These are phyloP conservation scores for Epinotia ramella DNA, from an alignment of 2,888 invertebrate species.

Conservation along the genomic window DNA sequence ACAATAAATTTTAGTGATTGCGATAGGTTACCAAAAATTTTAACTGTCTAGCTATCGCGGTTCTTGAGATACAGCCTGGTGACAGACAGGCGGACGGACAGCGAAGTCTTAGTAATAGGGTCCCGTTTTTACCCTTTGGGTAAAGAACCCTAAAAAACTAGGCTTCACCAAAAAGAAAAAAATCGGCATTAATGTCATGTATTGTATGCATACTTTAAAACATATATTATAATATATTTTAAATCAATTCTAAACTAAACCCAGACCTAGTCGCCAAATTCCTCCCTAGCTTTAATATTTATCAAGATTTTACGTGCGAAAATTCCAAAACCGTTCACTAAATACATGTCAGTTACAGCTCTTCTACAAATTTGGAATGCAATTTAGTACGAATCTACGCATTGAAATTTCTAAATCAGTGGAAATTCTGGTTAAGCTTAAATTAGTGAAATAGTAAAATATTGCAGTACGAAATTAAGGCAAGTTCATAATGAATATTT, in stretches of 20 bases:
- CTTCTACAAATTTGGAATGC: slow-evolving; percentile 38
- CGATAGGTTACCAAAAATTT: too few relatives aligned
- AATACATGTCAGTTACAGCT: slow-evolving; percentile 41
- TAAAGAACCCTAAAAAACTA: too few relatives aligned
- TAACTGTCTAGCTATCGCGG: too few relatives aligned
- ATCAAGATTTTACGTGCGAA: slow-evolving; percentile 21
- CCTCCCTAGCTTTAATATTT: not conserved
- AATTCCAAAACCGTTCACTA: slow-evolving; percentile 27
- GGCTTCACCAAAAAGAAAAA: too few relatives aligned
- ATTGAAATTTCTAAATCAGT: slow-evolving; percentile 52
- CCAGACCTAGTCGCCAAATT: not conserved
- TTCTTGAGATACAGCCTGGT: too few relatives aligned
- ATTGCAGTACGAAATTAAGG: slow-evolving; percentile 78
- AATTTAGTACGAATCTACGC: slow-evolving; percentile 41
- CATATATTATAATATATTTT: not conserved
- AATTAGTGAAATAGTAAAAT: slow-evolving; percentile 80
- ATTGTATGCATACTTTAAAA: not conserved
- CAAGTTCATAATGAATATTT: slow-evolving; percentile 84
- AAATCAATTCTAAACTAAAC: not conserved
- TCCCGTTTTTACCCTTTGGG: too few relatives aligned
- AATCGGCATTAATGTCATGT: too few relatives aligned
- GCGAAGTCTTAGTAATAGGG: too few relatives aligned
- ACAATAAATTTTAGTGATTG: too few relatives aligned
- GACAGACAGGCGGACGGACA: too few relatives aligned
- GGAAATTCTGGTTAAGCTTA: slow-evolving; percentile 67